Evolutionary conservation across 1,140 invertebrate species (phyloP).

Genomic region (Zaprionus capensis): DNA sequence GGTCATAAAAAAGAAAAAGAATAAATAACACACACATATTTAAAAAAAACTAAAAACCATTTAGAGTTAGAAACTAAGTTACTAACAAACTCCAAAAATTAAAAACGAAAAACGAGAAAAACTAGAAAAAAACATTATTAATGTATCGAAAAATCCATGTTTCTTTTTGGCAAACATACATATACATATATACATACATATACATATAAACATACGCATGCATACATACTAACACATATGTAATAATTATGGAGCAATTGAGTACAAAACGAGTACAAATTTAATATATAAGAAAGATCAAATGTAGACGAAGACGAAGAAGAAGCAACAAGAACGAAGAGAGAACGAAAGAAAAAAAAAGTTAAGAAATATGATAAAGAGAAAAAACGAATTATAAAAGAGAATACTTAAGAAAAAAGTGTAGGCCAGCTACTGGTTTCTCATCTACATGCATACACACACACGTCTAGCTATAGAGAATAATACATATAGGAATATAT

Average conservation of each 20-base stretch:
- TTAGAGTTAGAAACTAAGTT: conserved; percentile 61
- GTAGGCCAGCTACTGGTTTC: conserved; percentile 78
- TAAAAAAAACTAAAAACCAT: conserved; percentile 36
- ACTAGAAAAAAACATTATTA: conserved; percentile 5
- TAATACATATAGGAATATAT: conserved; percentile 46
- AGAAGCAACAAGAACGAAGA: conserved; percentile 14
- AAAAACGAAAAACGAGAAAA: conserved; percentile 19
- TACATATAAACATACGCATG: conserved; percentile 47
- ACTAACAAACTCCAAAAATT: conserved; percentile 44
- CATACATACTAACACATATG: conserved; percentile 63
- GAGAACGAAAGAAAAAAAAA: conserved; percentile 17
- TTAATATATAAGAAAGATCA: conserved; percentile 65
- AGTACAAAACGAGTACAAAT: conserved; percentile 83
- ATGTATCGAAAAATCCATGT: conserved; percentile 47
- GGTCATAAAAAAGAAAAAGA: neutral
- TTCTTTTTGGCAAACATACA: conserved; percentile 49
- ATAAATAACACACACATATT: conserved; percentile 33
- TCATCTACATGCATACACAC: conserved; percentile 42
- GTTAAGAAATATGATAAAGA: conserved; percentile 30
- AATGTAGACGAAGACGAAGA: conserved; percentile 16
- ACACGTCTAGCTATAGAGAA: conserved; percentile 34
- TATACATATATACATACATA: conserved; percentile 38
- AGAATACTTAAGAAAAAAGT: conserved; percentile 37
- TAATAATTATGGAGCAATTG: conserved; percentile 83
- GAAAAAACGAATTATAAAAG: conserved; percentile 34